Evolutionary conservation across 2,888 invertebrate genomes (phyloP).

Genomic region (Archaeoteleia sp.): DNA sequence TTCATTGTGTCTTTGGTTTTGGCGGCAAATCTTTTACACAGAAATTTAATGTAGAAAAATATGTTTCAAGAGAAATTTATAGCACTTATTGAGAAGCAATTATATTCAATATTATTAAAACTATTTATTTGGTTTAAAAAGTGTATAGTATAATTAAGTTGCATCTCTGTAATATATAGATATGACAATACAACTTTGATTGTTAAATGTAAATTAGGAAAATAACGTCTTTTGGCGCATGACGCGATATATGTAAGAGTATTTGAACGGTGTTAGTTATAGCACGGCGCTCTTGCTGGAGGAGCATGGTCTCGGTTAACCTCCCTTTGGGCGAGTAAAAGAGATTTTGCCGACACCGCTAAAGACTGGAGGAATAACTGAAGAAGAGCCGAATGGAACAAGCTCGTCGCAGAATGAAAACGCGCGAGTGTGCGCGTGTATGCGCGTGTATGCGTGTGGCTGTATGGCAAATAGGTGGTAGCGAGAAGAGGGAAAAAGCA

Average conservation of each 20-base stretch:
- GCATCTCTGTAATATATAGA: no score
- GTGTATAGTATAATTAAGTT: no score
- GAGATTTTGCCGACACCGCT: slow-evolving; percentile 59
- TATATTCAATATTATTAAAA: no score
- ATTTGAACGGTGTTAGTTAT: slow-evolving; percentile 26
- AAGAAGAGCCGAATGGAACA: slow-evolving; percentile 50
- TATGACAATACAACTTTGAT: no score
- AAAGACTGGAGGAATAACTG: slow-evolving; percentile 52
- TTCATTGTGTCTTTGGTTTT: no score
- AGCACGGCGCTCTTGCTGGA: slow-evolving; percentile 13
- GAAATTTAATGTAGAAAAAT: no score
- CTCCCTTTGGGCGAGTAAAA: slow-evolving; percentile 54
- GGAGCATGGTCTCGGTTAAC: slow-evolving; percentile 40
- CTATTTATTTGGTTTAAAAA: no score
- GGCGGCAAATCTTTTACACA: no score
- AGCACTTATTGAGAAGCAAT: no score
- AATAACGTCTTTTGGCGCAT: no score
- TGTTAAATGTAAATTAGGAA: not conserved
- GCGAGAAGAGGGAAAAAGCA: slow-evolving; percentile 38
- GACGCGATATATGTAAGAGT: not conserved
- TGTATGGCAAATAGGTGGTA: slow-evolving; percentile 4
- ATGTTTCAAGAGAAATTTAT: no score
- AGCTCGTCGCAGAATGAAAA: slow-evolving; percentile 41
- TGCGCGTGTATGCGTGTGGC: slow-evolving; percentile 7
- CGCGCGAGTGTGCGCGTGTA: slow-evolving; percentile 31